Base-by-base conservation (phyloP, 2,888 invertebrate species). In the Salticus scenicus region DNA sequence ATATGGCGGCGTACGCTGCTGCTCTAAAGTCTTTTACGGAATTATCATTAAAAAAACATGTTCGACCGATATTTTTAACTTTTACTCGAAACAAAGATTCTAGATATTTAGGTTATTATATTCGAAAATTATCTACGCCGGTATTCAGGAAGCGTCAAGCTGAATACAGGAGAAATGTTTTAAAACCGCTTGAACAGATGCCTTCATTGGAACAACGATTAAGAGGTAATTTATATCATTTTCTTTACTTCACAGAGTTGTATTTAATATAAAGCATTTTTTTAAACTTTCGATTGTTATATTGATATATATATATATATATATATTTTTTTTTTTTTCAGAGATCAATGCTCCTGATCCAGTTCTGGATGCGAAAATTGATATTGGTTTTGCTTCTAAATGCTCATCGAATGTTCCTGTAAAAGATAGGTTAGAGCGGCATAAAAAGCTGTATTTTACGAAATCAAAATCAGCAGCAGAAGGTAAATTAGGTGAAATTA, bases 371-470 rank as follows among this genome's bases (percentile, higher is more conserved):
- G 93, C 91, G 88, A 93, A 93, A 89, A 93, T 95, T 0, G 93
- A 95, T 89, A 95, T 95, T 89, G 95, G 95, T 0, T 93, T 94
- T 87, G 92, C 93, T 0, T 0, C 7, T 33, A 31, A 33, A 4
- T 5, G 10, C 7, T 70, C 42, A 66, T 28, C 66, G 0, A 51
- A 33, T 27, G 33, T 79, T 8, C 31, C 75, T 0, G 0, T 75
- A 0, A 47, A 79, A 63, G 85, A 85, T 14, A 42, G 79, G 27
- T 51, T 85, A 8, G 10, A n/a, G 7, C 76, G 86, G 80, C 63
- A 57, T 27, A 86, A 86, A 31, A 17, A 51, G 7, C 30, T 75
- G n/a, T n/a, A n/a, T n/a, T n/a, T n/a, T n/a, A n/a, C n/a, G n/a
- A n/a, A n/a, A n/a, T n/a, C n/a, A n/a, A n/a, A n/a, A n/a, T n/a